Evolutionary conservation across 2,888 invertebrate genomes (phyloP).

Genomic region (Bruchidius siliquastri): DNA sequence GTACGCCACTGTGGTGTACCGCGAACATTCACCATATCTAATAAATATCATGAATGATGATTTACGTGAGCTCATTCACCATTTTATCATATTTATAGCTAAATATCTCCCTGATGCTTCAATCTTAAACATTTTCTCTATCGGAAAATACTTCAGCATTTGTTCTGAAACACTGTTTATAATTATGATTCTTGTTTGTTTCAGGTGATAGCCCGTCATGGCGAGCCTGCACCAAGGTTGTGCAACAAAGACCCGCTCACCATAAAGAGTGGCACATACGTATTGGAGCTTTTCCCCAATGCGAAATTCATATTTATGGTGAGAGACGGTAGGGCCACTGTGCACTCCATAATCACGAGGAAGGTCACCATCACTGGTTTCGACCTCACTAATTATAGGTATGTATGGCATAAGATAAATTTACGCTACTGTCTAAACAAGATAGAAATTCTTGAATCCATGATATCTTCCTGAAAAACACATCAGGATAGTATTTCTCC

Average conservation of each 20-base stretch:
- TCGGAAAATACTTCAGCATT: not conserved
- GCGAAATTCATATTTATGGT: slow-evolving; percentile 98
- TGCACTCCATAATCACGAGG: slow-evolving; percentile 95
- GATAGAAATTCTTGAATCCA: too few species aligned
- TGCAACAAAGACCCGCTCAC: slow-evolving; percentile 99
- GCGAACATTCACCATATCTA: too few species aligned
- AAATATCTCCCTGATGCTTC: too few species aligned
- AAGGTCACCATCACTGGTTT: slow-evolving; percentile 68
- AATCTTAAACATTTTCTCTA: too few species aligned
- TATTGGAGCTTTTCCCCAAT: slow-evolving; percentile 93
- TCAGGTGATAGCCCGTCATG: slow-evolving; percentile 82
- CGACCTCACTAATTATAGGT: slow-evolving; percentile 84
- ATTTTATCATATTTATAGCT: too few species aligned
- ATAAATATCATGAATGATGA: too few species aligned
- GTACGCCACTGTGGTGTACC: too few species aligned
- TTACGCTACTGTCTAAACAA: not conserved
- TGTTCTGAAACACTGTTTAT: not conserved
- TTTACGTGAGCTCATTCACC: too few species aligned
- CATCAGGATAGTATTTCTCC: too few species aligned
- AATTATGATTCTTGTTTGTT: not conserved
- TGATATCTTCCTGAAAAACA: too few species aligned
- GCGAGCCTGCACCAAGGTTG: slow-evolving; percentile 87
- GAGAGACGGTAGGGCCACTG: slow-evolving; percentile 96
- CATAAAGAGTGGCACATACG: slow-evolving; percentile 92
- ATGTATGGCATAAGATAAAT: not conserved